Percentiles rank a stretch among this genome's conserved stretches.
These are phyloP conservation scores for Teleogryllus oceanicus DNA, from an alignment of 2,888 invertebrate species.

Conservation along the genomic window DNA sequence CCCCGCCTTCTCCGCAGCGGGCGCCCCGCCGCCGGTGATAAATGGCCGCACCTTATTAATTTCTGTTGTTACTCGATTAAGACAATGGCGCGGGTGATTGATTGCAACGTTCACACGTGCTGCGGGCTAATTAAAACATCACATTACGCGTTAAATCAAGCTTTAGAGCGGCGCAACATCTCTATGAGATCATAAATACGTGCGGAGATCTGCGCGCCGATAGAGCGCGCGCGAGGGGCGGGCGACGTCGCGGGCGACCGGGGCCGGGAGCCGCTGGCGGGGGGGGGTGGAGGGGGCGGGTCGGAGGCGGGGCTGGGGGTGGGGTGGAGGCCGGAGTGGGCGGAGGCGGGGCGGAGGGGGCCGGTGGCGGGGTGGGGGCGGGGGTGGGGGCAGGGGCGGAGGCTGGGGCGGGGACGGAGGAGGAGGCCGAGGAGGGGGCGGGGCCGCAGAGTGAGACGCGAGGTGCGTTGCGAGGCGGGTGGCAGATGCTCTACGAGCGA, in stretches of 20 bases:
- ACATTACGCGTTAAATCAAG: constrained; percentile 7
- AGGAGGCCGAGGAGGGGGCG: no score
- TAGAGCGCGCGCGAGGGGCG: neutral
- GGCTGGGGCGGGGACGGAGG: no score
- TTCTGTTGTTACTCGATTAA: constrained; percentile 11
- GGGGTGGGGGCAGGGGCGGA: no score
- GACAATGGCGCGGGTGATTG: neutral
- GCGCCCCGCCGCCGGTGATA: neutral
- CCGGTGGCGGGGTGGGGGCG: neutral
- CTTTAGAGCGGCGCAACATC: neutral
- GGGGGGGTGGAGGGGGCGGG: neutral
- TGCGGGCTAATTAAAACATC: constrained; percentile 18
- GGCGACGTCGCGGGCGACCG: neutral
- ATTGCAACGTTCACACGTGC: constrained; percentile 18
- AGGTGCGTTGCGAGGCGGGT: no score
- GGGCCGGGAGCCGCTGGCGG: neutral
- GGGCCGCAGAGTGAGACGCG: no score
- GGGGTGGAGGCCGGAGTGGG: neutral
- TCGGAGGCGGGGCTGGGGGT: neutral
- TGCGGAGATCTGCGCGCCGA: neutral
- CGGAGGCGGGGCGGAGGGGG: neutral
- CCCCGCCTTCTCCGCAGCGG: no score
- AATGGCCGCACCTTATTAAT: neutral
- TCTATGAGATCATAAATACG: neutral
- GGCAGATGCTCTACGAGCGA: no score